Evolutionary conservation across 23 tunicate species (phyloP).

Genomic region (Styela clava): DNA sequence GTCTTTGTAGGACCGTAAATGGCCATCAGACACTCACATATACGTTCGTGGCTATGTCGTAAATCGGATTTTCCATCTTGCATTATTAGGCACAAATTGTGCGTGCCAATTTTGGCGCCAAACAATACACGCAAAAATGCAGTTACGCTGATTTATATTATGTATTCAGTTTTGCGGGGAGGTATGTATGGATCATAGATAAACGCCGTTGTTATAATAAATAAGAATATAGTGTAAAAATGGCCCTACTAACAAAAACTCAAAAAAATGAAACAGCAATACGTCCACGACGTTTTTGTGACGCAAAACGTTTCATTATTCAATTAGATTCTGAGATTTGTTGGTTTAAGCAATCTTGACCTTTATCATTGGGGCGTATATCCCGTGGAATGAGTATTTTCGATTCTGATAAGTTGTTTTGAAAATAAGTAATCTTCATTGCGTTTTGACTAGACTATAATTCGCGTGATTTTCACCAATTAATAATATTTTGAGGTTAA

Average conservation of each 20-base stretch:
- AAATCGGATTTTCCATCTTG: neutral
- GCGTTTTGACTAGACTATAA: neutral
- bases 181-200: too few relatives aligned
- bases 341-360: neutral
- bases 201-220: too few relatives aligned
- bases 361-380: neutral
- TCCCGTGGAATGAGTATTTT: neutral
- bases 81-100: neutral
- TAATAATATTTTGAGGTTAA: neutral
- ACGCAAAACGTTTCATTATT: neutral
- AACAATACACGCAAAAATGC: neutral
- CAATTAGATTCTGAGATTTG: neutral
- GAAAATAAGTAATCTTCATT: neutral
- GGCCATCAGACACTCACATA: neutral
- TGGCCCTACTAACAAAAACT: too few relatives aligned
- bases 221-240: too few relatives aligned
- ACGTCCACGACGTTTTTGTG: neutral
- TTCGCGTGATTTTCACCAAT: neutral
- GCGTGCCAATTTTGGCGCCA: neutral
- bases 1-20: neutral
- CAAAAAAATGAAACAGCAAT: too few relatives aligned
- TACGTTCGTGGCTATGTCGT: neutral
- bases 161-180: too few relatives aligned
- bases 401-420: neutral
- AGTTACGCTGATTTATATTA: too few relatives aligned